Evolutionary conservation across 2,797 vertebrate species (phyloP).

Genomic region (Centroberyx gerrardi): DNA sequence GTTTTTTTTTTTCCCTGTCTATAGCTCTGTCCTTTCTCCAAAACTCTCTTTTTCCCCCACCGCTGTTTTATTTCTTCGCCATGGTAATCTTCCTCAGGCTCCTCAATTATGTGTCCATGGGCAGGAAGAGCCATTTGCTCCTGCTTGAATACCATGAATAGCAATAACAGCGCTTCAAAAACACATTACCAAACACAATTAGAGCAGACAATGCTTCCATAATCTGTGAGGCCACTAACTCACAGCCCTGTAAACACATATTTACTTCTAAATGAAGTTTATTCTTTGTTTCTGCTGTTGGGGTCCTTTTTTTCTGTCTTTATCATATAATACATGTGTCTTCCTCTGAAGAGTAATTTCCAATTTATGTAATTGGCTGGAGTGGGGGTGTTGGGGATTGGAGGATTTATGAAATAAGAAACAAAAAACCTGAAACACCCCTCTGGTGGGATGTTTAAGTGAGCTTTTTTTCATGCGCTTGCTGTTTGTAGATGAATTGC

Average conservation of each 20-base stretch:
- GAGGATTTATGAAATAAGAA: slow-evolving; percentile 62
- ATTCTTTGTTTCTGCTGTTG: slow-evolving; percentile 58
- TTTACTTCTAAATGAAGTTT: slow-evolving; percentile 81
- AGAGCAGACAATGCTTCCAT: slow-evolving; percentile 73
- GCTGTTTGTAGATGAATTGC: slow-evolving; percentile 76
- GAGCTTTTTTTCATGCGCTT: slow-evolving; percentile 52
- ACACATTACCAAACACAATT: slow-evolving; percentile 85
- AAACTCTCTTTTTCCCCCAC: slow-evolving; percentile 42
- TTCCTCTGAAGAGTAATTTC: slow-evolving; percentile 63
- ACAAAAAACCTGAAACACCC: slow-evolving; percentile 56
- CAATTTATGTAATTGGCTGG: slow-evolving; percentile 72
- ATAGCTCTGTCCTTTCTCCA: slow-evolving; percentile 49
- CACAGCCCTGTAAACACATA: slow-evolving; percentile 73
- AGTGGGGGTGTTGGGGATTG: slow-evolving; percentile 52
- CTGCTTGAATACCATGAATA: slow-evolving; percentile 84
- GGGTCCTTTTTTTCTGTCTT: slow-evolving; percentile 22
- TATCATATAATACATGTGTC: slow-evolving; percentile 65
- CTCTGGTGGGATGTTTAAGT: slow-evolving; percentile 72
- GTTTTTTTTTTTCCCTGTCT: slow-evolving; percentile 52
- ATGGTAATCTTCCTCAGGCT: slow-evolving; percentile 75
- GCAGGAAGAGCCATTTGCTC: slow-evolving; percentile 79
- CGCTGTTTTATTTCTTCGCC: slow-evolving; percentile 40
- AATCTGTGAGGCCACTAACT: slow-evolving; percentile 72
- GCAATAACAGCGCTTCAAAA: slow-evolving; percentile 82
- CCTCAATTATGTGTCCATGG: slow-evolving; percentile 80